Evolutionary conservation across 2,888 invertebrate genomes (phyloP).

Genomic region (Neelides folsomi): DNA sequence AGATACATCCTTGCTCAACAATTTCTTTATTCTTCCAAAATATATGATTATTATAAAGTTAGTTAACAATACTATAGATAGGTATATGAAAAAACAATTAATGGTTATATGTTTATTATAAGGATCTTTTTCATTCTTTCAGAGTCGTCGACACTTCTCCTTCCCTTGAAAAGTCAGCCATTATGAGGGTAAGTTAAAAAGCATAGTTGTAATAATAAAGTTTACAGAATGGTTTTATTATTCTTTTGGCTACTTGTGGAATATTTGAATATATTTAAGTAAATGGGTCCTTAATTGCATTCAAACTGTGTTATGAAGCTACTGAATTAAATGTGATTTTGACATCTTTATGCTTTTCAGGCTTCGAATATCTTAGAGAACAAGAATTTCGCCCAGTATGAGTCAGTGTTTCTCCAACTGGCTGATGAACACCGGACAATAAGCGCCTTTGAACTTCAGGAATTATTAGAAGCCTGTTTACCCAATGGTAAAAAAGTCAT

Average conservation of each 20-base stretch:
- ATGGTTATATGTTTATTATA: no score
- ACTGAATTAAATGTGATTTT: no score
- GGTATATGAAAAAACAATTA: no score
- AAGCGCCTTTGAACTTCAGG: constrained; percentile 80
- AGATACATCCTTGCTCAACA: no score
- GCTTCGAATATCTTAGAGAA: constrained; percentile 53
- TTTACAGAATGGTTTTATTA: no score
- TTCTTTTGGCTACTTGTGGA: no score
- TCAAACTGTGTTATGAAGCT: no score
- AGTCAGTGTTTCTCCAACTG: constrained; percentile 73
- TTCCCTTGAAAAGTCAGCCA: constrained; percentile 54
- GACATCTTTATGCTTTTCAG: constrained; percentile 25
- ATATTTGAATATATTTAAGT: no score
- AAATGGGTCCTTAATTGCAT: no score
- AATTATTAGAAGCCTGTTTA: constrained; percentile 73
- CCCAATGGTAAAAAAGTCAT: constrained; percentile 51
- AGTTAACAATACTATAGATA: no score
- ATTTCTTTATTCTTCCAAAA: no score
- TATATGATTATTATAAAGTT: no score
- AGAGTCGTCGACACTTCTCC: constrained; percentile 50
- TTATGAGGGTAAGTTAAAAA: constrained; percentile 47
- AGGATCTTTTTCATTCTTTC: constrained; percentile 27
- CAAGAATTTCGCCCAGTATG: constrained; percentile 69
- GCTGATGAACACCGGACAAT: constrained; percentile 83
- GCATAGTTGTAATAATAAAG: neutral